Conservation (phyloP, 2,888 invertebrate genomes). For the Nebria brevicollis region DNA sequence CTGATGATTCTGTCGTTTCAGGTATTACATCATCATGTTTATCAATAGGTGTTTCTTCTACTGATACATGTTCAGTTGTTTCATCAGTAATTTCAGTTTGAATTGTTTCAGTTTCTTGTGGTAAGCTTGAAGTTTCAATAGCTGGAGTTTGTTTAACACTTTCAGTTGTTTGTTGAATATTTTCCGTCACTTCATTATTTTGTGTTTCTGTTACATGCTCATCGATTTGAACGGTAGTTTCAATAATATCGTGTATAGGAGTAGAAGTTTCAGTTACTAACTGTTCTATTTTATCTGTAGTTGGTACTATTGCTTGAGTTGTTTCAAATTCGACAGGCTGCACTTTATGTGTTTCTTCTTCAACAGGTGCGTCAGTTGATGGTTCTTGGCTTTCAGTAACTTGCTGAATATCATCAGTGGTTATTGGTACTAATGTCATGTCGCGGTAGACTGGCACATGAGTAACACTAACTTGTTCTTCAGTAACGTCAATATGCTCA, state of each 20-base stretch:
- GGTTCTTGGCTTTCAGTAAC: constrained; percentile 30
- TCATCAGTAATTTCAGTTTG: neutral
- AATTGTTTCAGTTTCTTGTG: constrained; percentile 31
- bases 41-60: constrained; percentile 47
- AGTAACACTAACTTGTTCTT: constrained; percentile 18
- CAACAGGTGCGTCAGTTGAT: constrained; percentile 19
- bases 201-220: neutral
- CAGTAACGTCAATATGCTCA: constrained; percentile 18
- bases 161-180: constrained; percentile 11
- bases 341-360: constrained; percentile 8
- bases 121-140: constrained; percentile 17
- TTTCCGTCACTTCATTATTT: constrained; percentile 18
- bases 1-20: constrained; percentile 48
- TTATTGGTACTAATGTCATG: neutral
- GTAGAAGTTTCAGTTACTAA: constrained; percentile 3
- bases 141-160: constrained; percentile 8
- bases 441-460: constrained; percentile 6
- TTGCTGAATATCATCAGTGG: constrained; percentile 31
- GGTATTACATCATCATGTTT: constrained; percentile 24
- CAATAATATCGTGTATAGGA: neutral
- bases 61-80: constrained; percentile 37
- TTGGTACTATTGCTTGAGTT: neutral
- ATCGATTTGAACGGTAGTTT: neutral
- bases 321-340: constrained; percentile 4
- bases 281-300: neutral